Evolutionary conservation across 2,113 vertebrate genomes (phyloP).

Genomic region (Caloenas nicobarica): DNA sequence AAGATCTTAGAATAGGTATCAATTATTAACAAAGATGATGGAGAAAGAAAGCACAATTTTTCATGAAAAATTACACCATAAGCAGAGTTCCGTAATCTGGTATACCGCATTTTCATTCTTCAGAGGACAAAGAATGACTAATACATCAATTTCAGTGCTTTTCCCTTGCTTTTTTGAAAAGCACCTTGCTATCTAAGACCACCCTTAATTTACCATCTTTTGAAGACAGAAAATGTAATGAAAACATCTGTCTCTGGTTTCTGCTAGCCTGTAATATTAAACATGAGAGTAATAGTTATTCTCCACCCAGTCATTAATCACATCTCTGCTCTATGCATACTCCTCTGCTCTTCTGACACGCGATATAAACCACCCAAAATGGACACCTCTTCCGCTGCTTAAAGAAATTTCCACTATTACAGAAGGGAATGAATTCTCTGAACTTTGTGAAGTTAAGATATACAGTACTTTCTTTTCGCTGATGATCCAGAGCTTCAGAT

Average conservation of each 20-base stretch:
- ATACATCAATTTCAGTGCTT: neutral
- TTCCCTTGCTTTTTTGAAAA: neutral
- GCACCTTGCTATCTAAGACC: slow-evolving; percentile 18
- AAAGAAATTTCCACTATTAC: neutral
- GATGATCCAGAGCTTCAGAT: neutral
- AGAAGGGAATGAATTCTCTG: neutral
- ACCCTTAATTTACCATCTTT: slow-evolving; percentile 36
- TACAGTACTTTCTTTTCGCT: neutral
- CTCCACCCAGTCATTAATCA: slow-evolving; percentile 26
- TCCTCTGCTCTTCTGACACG: neutral
- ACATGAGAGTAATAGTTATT: neutral
- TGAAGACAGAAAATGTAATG: slow-evolving; percentile 36
- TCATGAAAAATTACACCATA: slow-evolving; percentile 31
- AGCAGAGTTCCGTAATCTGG: slow-evolving; percentile 2
- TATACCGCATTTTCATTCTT: slow-evolving; percentile 15
- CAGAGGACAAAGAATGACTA: slow-evolving; percentile 22
- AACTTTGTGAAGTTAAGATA: neutral
- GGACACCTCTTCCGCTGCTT: neutral
- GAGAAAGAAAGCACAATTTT: slow-evolving; percentile 25
- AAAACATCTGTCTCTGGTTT: slow-evolving; percentile 25
- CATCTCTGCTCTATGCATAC: neutral
- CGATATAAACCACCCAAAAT: neutral
- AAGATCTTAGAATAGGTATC: neutral
- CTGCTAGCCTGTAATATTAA: neutral
- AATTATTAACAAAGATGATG: slow-evolving; percentile 25